These are phyloP conservation scores for Etia nguti DNA, from an alignment of 2,113 vertebrate genomes.

Conservation along the genomic window DNA sequence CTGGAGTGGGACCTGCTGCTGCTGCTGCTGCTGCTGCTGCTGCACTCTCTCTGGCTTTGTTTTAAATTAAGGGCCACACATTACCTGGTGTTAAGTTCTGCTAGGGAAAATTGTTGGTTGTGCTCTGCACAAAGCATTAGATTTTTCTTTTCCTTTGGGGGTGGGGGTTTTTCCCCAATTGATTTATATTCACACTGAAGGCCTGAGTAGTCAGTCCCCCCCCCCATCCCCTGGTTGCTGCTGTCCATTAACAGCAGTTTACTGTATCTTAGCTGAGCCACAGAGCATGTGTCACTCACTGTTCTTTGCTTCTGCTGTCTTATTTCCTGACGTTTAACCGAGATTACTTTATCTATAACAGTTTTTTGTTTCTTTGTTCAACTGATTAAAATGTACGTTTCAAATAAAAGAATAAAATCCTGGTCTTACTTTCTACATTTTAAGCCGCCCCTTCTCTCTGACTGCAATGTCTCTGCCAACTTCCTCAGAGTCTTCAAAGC, in stretches of 20 bases:
- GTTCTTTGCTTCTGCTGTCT: neutral
- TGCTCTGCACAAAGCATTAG: no score
- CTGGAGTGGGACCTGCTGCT: neutral
- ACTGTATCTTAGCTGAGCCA: neutral
- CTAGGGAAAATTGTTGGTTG: no score
- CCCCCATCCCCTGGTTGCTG: no score
- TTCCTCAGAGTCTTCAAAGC: neutral
- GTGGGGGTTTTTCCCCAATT: no score
- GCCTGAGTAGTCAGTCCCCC: no score
- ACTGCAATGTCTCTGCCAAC: neutral
- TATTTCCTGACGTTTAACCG: neutral
- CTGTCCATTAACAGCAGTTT: no score
- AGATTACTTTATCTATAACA: neutral
- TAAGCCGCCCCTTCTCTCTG: neutral
- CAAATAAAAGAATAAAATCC: neutral
- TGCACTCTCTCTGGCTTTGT: neutral
- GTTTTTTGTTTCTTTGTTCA: neutral
- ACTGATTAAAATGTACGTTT: neutral
- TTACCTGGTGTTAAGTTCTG: neutral
- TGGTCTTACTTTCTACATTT: neutral
- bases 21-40: neutral
- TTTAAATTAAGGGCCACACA: neutral
- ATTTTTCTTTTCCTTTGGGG: no score
- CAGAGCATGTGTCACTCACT: neutral
- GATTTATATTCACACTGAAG: no score